Conservation (phyloP, 2,888 invertebrate species). For the Drosophila peninsularis region DNA sequence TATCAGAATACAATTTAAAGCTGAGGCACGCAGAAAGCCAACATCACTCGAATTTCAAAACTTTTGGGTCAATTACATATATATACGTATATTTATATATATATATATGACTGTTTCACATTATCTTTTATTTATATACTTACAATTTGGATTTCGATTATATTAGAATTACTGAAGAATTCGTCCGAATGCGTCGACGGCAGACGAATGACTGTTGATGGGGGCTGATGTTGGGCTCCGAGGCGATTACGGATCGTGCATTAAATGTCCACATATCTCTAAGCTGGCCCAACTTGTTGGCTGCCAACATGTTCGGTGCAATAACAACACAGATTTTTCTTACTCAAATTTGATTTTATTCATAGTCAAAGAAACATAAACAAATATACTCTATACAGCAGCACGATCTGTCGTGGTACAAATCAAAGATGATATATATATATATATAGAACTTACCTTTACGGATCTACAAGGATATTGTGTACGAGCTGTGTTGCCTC, state of each 20-base stretch:
- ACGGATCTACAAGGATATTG: background rate
- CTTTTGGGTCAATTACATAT: slow-evolving; percentile 3
- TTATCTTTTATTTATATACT: slow-evolving; percentile 22
- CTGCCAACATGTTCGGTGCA: slow-evolving; percentile 62
- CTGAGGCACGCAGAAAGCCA: slow-evolving; percentile 43
- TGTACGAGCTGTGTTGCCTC: background rate
- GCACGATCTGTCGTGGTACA: background rate
- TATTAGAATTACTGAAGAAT: slow-evolving; percentile 31
- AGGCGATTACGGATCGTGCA: slow-evolving; percentile 53
- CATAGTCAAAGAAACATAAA: background rate
- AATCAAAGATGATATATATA: background rate
- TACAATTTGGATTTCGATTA: slow-evolving; percentile 1
- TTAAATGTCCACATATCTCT: slow-evolving; percentile 14
- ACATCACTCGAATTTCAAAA: slow-evolving; percentile 16
- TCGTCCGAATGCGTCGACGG: slow-evolving; percentile 54
- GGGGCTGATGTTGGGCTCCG: slow-evolving; percentile 20
- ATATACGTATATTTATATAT: background rate
- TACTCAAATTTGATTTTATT: slow-evolving; percentile 26
- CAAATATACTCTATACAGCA: background rate
- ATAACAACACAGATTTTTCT: slow-evolving; percentile 43
- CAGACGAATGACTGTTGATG: slow-evolving; percentile 51
- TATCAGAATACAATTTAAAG: slow-evolving; percentile 20
- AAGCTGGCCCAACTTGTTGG: slow-evolving; percentile 50
- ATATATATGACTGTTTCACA: background rate
- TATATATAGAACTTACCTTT: slow-evolving; percentile 46